Evolutionary conservation across 2,113 vertebrate genomes (phyloP), one percentile per base, ranked within the genome.

Genomic region (Ciconia stormi): DNA sequence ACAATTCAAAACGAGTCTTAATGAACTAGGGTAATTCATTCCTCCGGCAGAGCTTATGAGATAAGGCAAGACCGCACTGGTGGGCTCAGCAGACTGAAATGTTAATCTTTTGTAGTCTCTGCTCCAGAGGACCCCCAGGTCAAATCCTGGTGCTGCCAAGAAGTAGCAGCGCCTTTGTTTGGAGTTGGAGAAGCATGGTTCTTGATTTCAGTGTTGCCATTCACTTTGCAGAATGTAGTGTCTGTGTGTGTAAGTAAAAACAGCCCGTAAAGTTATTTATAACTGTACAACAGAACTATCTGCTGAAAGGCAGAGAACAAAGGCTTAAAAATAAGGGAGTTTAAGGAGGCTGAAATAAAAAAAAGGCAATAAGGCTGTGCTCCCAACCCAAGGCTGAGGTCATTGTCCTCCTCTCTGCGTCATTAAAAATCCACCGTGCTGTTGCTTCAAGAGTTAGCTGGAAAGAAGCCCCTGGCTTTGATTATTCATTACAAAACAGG

Each of bases 11-110:
- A 97, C 0, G 63, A 95, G 92, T 95, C 87, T 97, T 98, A 98
- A 98, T 98, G 97, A 98, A 98, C 97, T 97, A 79, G 89, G 92
- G 85, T 95, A 97, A 97, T 97, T 97, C 97, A 96, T 97, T 96
- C 96, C 89, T 90, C 91, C 3, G 11, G 91, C 82, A 95, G 93
- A 96, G 94, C 97, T 97, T 96, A 95, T 59, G 77, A 95, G 95
- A 96, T 94, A 96, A 97, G 95, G 92, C 89, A 94, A 93, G 95
- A 81, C 89, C 19, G 65, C 96, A 85, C 62, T 65, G 85, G 90
- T 95, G 94, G 96, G 90, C 92, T 96, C 90, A 92, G 88, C 76
- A 91, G 95, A 97, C 97, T 96, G 92, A 91, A 96, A 96, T 95
- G 96, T 93, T 95, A 97, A 96, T 90, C 96, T 96, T 97, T 97